These are phyloP conservation scores for Heliothis virescens DNA, from an alignment of 1,140 invertebrate species.

Conservation along the genomic window DNA sequence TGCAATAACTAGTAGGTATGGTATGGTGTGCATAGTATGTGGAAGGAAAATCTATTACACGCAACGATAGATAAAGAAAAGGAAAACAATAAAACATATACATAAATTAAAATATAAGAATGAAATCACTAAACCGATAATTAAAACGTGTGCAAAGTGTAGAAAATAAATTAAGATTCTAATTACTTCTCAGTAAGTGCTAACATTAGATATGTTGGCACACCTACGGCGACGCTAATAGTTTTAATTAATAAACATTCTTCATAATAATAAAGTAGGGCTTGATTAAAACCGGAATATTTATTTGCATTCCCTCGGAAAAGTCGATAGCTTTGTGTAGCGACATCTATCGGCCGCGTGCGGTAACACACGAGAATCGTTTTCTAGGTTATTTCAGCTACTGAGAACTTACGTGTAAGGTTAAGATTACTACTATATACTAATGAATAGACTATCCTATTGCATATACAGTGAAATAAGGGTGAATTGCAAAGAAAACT, in stretches of 20 bases:
- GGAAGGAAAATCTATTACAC: too few species aligned
- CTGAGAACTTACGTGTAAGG: slow-evolving; percentile 8
- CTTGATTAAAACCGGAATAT: slow-evolving; percentile 18
- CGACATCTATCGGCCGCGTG: slow-evolving; percentile 65
- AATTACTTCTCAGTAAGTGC: slow-evolving; percentile 23
- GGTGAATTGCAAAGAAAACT: neutral
- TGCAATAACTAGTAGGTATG: too few species aligned
- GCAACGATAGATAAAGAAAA: neutral
- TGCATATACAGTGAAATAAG: neutral
- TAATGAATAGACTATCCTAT: too few species aligned
- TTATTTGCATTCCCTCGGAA: slow-evolving; percentile 45
- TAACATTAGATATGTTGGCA: slow-evolving; percentile 32
- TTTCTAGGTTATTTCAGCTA: slow-evolving; percentile 54
- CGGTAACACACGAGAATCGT: slow-evolving; percentile 23
- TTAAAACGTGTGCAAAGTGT: neutral
- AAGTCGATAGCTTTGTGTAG: slow-evolving; percentile 67
- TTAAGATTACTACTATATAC: neutral
- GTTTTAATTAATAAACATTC: slow-evolving; percentile 30
- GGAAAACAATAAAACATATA: neutral
- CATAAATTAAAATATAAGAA: neutral
- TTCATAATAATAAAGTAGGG: neutral
- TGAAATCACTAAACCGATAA: neutral
- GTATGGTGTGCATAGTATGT: too few species aligned
- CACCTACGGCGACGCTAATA: slow-evolving; percentile 3
- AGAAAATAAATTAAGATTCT: slow-evolving; percentile 18